phyloP scores from a whole-genome alignment of 2,113 vertebrate genomes.

The Bujurquina vittata region DNA sequence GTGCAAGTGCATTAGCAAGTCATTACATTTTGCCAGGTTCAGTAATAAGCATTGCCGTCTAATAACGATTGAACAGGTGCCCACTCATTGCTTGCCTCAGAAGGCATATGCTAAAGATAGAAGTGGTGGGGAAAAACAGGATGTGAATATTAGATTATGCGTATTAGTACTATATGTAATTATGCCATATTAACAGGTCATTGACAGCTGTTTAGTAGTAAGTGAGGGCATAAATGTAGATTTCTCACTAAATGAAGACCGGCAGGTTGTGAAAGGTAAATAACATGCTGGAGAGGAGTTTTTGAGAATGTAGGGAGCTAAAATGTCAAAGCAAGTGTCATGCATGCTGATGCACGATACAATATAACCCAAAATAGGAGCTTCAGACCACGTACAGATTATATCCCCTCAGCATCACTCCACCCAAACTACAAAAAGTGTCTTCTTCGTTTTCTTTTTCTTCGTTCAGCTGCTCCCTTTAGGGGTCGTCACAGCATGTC shows the following conservation, averaged over 20 bases:
- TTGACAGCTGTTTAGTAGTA: neutral
- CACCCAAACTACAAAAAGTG: too few relatives aligned
- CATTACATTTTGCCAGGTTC: neutral
- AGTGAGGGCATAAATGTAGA: neutral
- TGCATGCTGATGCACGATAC: neutral
- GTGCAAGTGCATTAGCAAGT: neutral
- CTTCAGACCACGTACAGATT: too few relatives aligned
- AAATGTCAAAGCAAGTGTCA: neutral
- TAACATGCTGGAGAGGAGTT: neutral
- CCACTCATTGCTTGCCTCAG: neutral
- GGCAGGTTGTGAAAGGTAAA: neutral
- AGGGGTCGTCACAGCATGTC: too few relatives aligned
- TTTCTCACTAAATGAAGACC: neutral
- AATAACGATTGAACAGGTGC: conserved; percentile 9
- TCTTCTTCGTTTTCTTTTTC: too few relatives aligned
- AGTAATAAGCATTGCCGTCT: neutral
- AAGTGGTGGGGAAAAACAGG: neutral
- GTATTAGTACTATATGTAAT: neutral
- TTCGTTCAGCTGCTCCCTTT: too few relatives aligned
- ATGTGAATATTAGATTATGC: neutral
- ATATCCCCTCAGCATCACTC: too few relatives aligned
- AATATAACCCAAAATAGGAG: neutral
- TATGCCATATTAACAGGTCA: conserved; percentile 1
- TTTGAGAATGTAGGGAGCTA: neutral
- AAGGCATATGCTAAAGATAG: neutral